Evolutionary conservation across 1,140 invertebrate genomes (phyloP).

Genomic region (Pomacea maculata): DNA sequence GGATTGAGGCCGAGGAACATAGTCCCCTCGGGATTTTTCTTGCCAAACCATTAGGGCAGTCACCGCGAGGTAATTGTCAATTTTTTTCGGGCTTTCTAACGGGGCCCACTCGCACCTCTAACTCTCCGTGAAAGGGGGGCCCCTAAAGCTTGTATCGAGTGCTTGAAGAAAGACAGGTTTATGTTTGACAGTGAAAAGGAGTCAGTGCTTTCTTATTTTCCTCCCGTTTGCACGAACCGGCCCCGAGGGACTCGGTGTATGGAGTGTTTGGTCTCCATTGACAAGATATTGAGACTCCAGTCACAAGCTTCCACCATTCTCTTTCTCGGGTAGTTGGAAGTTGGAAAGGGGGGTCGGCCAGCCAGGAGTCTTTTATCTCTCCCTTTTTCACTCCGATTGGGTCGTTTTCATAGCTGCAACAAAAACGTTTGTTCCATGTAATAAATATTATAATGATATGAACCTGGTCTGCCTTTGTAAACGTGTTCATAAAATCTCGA

Average conservation of each 20-base stretch:
- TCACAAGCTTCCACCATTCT: neutral
- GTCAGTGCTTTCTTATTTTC: neutral
- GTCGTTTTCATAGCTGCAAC: constrained; percentile 8
- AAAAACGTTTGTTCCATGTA: constrained; percentile 10
- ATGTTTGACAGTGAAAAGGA: constrained; percentile 2
- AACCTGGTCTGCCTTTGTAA: neutral
- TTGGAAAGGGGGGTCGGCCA: neutral
- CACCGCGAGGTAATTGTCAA: neutral
- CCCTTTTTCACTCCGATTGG: neutral
- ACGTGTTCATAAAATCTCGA: constrained; percentile 6
- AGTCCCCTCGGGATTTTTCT: too few species aligned
- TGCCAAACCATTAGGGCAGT: neutral
- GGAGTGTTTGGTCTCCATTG: neutral
- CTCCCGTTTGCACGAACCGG: neutral
- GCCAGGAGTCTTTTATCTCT: neutral
- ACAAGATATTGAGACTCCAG: neutral
- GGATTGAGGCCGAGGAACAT: too few species aligned
- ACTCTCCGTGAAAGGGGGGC: neutral
- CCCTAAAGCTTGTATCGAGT: neutral
- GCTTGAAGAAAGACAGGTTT: neutral
- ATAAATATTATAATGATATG: constrained; percentile 12
- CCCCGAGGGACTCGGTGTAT: neutral
- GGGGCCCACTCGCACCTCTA: neutral
- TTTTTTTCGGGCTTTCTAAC: neutral
- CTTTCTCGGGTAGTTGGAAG: neutral